Conservation (phyloP, 1,140 invertebrate species). For the Alviniconcha marisindica region DNA sequence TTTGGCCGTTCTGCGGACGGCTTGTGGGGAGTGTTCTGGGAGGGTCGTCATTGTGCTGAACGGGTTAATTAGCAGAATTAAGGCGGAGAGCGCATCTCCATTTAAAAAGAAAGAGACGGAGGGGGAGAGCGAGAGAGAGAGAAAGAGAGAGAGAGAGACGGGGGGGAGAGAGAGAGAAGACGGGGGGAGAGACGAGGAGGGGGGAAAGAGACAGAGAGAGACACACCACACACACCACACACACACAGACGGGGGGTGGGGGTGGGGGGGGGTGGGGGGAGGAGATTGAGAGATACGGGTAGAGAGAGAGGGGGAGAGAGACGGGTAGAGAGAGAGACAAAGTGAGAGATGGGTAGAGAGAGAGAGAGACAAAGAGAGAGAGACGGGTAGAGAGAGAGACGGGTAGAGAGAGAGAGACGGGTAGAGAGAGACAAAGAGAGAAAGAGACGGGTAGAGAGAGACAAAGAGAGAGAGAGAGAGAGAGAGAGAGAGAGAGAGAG, state of each 20-base stretch:
- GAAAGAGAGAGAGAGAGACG: not conserved
- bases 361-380: too few relatives aligned
- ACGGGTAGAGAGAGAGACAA: too few relatives aligned
- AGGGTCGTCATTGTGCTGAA: conserved; percentile 5
- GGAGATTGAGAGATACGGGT: not conserved
- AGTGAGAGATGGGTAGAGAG: too few relatives aligned
- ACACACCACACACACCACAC: too few relatives aligned
- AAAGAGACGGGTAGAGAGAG: not conserved
- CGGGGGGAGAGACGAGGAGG: too few relatives aligned
- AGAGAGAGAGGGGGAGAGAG: too few relatives aligned
- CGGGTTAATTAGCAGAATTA: conserved; percentile 32
- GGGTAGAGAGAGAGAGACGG: too few relatives aligned
- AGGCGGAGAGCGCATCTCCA: conserved; percentile 33
- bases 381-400: not conserved
- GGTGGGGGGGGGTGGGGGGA: too few relatives aligned
- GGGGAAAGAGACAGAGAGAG: too few relatives aligned
- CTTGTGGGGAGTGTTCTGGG: not conserved
- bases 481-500: too few relatives aligned
- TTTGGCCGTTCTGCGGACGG: not conserved
- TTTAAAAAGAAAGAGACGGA: not conserved
- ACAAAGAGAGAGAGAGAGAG: not conserved
- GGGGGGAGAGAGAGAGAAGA: not conserved
- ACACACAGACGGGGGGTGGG: too few relatives aligned
- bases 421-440: too few relatives aligned
- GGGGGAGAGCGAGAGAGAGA: not conserved